Evolutionary conservation across 2,888 invertebrate genomes (phyloP).

Genomic region (Pristionchus entomophagus): DNA sequence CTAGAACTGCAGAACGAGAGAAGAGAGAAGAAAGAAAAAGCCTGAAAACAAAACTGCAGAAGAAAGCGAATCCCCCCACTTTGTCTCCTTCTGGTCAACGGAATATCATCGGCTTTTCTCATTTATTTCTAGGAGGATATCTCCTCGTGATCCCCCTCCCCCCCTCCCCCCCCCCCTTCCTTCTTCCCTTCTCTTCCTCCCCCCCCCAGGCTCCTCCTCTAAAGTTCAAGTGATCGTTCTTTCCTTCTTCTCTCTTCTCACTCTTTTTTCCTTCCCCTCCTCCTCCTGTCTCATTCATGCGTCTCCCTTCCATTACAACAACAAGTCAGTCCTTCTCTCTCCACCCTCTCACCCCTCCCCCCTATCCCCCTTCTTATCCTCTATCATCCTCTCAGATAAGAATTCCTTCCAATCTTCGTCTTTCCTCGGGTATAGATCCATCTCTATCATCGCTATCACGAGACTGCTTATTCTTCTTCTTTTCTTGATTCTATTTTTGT

Average conservation of each 20-base stretch:
- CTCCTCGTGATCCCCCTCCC: neutral
- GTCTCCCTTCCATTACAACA: slow-evolving; percentile 19
- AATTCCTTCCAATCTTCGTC: no score
- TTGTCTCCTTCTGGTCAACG: neutral
- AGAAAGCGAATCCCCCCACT: no score
- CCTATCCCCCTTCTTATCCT: neutral
- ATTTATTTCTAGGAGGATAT: neutral
- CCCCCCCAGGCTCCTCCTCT: slow-evolving; percentile 13
- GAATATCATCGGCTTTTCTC: no score
- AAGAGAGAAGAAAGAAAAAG: neutral
- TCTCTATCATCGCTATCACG: no score
- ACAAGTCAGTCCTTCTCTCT: neutral
- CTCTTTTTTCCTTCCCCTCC: neutral
- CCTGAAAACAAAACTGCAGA: neutral
- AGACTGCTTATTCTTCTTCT: no score
- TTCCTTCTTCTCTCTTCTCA: neutral
- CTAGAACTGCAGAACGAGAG: neutral
- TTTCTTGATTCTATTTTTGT: neutral
- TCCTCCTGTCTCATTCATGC: slow-evolving; percentile 7
- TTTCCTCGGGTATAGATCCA: no score
- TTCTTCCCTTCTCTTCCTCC: neutral
- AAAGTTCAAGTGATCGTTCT: slow-evolving; percentile 39
- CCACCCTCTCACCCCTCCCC: neutral
- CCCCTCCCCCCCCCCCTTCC: neutral
- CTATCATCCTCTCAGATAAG: neutral